Percentiles rank a stretch among this genome's conserved stretches.
Evolutionary conservation across 2,888 invertebrate genomes (phyloP).

Genomic region (Dryobota labecula): DNA sequence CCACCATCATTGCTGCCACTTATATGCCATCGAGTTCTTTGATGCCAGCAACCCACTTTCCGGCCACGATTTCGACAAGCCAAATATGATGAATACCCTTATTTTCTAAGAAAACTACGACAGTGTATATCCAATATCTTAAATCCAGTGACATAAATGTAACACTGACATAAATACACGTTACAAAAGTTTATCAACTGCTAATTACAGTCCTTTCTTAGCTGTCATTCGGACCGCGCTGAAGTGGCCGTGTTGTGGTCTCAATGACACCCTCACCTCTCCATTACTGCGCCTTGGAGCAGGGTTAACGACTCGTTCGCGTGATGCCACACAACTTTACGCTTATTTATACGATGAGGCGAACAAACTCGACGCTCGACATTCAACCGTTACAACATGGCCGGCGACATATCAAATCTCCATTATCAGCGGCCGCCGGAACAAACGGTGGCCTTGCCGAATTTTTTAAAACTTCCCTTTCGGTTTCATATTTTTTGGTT

Average conservation of each 20-base stretch:
- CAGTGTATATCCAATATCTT: not conserved
- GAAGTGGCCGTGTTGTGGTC: slow-evolving; percentile 81
- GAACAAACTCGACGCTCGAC: slow-evolving; percentile 81
- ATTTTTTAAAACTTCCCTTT: slow-evolving; percentile 50
- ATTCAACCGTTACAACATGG: slow-evolving; percentile 81
- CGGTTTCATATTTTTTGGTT: slow-evolving; percentile 38
- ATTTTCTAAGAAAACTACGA: not conserved
- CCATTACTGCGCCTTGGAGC: slow-evolving; percentile 83
- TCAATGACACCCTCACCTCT: slow-evolving; percentile 85
- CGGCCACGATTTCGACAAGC: not conserved
- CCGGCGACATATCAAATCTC: slow-evolving; percentile 87
- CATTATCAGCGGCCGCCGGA: slow-evolving; percentile 79
- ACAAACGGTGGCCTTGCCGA: slow-evolving; percentile 65
- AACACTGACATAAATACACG: slow-evolving; percentile 38
- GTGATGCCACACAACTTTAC: slow-evolving; percentile 85
- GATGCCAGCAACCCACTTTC: not conserved
- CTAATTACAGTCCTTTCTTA: slow-evolving; percentile 80
- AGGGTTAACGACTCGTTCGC: slow-evolving; percentile 88
- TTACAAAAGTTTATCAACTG: slow-evolving; percentile 68
- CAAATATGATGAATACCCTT: not conserved
- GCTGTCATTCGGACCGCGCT: slow-evolving; percentile 76
- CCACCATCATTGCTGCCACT: not conserved
- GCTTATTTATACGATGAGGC: slow-evolving; percentile 88
- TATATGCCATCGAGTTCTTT: not conserved
- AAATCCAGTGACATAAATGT: slow-evolving; percentile 31